Evolutionary conservation across 2,888 invertebrate species (phyloP), one percentile per base, ranked within the genome.

Genomic region (Ariolimax columbianus): DNA sequence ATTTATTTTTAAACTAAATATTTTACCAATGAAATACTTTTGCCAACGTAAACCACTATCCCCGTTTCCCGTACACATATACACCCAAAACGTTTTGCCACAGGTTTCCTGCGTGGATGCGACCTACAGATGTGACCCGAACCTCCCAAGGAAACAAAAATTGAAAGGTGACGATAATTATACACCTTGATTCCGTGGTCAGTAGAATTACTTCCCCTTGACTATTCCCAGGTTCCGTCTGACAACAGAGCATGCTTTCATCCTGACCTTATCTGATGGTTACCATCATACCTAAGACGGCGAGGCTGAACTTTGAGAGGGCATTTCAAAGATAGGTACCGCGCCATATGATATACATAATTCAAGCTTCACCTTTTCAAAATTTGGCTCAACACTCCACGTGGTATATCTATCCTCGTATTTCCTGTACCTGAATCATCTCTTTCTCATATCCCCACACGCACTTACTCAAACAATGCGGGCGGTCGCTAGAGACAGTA

Each of bases 191-290:
- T 47, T 11, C 47, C 14, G 14, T 70, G 11, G 36, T 11, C 55
- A 36, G 17, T 9, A n/a, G 55, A 77, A 43, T 55, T 17, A 19
- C 55, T 36, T 55, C 55, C 77, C 77, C 26, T 77, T 77, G 77
- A 59, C 77, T 47, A 30, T 55, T 59, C 3, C 77, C 77, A 77
- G 7, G 38, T 23, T 36, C 38, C 33, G 3, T 59, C 1, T 36
- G 59, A 19, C 59, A 59, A 59, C 23, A 3, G 2, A 0, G 26
- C 38, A 33, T 36, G 36, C 77, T 55, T 59, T 77, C 38, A 55
- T 19, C 59, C 30, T 77, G 77, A 77, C 33, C 55, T 77, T 14
- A 59, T 30, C 36, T 59, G 77, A 77, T 77, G 36, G 59, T 6
- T 77, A 38, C 77, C 77, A 59, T 26, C 14, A 9, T 19, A 26